These are phyloP conservation scores for Xiphophorus maculatus DNA, from an alignment of 2,113 vertebrate genomes.

Conservation along the genomic window DNA sequence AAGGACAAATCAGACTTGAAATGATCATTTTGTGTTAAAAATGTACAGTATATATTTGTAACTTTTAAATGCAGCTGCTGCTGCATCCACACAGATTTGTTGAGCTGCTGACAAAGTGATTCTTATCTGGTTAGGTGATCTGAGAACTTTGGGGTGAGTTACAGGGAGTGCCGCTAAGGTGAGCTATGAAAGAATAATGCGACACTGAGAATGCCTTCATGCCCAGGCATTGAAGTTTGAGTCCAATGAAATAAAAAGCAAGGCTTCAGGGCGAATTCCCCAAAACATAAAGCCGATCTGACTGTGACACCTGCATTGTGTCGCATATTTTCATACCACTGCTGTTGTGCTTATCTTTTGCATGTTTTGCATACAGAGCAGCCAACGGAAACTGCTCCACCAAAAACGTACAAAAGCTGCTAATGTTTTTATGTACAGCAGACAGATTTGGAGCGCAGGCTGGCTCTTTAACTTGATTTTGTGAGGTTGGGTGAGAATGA, in stretches of 20 bases:
- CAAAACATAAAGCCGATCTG: constrained; percentile 4
- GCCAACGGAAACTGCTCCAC: constrained; percentile 8
- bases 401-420: constrained; percentile 17
- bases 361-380: constrained; percentile 48
- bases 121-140: constrained; percentile 80
- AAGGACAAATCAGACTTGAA: not conserved
- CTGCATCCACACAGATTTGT: constrained; percentile 59
- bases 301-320: not conserved
- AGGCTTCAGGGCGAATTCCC: not conserved
- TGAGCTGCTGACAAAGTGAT: constrained; percentile 71
- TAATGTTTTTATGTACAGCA: constrained; percentile 6
- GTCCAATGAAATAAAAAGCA: constrained; percentile 13
- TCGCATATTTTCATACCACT: constrained; percentile 3
- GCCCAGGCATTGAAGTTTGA: constrained; percentile 35
- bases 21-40: not conserved
- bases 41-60: not conserved
- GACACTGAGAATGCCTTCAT: constrained; percentile 77
- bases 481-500: constrained; percentile 20
- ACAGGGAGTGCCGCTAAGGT: constrained; percentile 68
- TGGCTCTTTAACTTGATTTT: constrained; percentile 8
- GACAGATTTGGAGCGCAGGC: not conserved
- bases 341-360: constrained; percentile 33
- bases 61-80: not conserved
- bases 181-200: constrained; percentile 83
- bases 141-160: constrained; percentile 79